These are phyloP conservation scores for Zelleria hepariella DNA, from an alignment of 2,888 invertebrate species.

Conservation along the genomic window DNA sequence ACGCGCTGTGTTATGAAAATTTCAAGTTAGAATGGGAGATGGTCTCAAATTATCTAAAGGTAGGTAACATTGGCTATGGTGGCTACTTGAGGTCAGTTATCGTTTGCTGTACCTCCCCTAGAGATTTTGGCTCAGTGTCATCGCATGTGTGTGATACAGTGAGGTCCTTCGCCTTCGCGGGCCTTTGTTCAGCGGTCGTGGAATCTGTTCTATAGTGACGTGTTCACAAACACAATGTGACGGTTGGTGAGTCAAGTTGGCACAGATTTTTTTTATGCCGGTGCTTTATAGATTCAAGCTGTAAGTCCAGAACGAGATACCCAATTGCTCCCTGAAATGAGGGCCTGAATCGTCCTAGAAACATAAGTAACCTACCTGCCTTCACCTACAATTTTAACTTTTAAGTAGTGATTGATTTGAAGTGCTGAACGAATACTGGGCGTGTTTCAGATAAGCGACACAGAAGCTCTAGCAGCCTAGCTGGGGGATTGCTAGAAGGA, in stretches of 20 bases:
- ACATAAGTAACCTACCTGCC: too few relatives aligned
- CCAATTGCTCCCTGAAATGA: too few relatives aligned
- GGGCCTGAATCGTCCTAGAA: too few relatives aligned
- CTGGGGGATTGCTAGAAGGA: constrained; percentile 40
- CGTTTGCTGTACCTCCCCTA: neutral
- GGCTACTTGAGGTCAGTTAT: neutral
- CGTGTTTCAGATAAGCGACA: constrained; percentile 55
- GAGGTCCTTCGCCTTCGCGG: neutral
- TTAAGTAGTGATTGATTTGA: too few relatives aligned
- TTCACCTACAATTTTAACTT: too few relatives aligned
- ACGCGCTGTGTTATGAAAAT: constrained; percentile 51
- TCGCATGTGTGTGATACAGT: neutral
- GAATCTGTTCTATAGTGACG: too few relatives aligned
- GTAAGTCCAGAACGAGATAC: too few relatives aligned
- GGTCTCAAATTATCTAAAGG: constrained; percentile 51
- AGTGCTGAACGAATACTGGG: neutral
- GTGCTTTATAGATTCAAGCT: too few relatives aligned
- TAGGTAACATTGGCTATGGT: constrained; percentile 16
- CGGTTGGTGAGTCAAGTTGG: too few relatives aligned
- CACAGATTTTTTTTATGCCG: too few relatives aligned
- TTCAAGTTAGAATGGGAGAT: constrained; percentile 62
- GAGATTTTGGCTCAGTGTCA: neutral
- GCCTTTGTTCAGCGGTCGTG: too few relatives aligned
- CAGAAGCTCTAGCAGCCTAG: constrained; percentile 57
- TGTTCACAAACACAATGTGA: too few relatives aligned